Evolutionary conservation across 2,113 vertebrate species (phyloP).

Genomic region (Clinocottus analis): DNA sequence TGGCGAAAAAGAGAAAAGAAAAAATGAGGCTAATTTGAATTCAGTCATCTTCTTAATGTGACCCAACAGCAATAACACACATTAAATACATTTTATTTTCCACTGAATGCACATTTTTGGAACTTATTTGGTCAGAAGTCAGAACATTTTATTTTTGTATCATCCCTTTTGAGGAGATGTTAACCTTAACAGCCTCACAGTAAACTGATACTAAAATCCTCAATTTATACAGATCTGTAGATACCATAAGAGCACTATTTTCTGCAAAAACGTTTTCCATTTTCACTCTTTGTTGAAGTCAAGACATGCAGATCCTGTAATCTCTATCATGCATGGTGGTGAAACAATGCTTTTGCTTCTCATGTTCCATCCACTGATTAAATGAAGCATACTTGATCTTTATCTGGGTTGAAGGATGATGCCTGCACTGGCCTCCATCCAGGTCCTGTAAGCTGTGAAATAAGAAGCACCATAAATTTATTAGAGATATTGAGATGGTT

Average conservation of each 20-base stretch:
- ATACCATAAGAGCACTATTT: not conserved
- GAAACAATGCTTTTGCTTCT: constrained; percentile 66
- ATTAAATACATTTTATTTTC: constrained; percentile 55
- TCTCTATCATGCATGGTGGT: constrained; percentile 46
- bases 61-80: constrained; percentile 46
- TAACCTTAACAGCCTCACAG: constrained; percentile 13
- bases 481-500: constrained; percentile 1
- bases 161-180: not conserved
- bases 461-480: constrained; percentile 41
- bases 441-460: constrained; percentile 52
- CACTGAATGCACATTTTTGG: constrained; percentile 23
- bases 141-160: constrained; percentile 13
- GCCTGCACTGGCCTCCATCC: constrained; percentile 62
- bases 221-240: constrained; percentile 35
- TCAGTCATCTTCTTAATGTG: constrained; percentile 55
- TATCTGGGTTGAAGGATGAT: constrained; percentile 73
- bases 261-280: not conserved
- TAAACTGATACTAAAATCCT: constrained; percentile 1
- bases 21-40: constrained; percentile 57
- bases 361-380: constrained; percentile 63
- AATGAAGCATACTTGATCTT: constrained; percentile 76
- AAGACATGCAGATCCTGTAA: constrained; percentile 48
- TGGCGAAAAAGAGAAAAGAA: not conserved
- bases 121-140: constrained; percentile 45
- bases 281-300: constrained; percentile 29